Base-by-base conservation (phyloP, 2,888 invertebrate species). In the Aleiodes testaceus region DNA sequence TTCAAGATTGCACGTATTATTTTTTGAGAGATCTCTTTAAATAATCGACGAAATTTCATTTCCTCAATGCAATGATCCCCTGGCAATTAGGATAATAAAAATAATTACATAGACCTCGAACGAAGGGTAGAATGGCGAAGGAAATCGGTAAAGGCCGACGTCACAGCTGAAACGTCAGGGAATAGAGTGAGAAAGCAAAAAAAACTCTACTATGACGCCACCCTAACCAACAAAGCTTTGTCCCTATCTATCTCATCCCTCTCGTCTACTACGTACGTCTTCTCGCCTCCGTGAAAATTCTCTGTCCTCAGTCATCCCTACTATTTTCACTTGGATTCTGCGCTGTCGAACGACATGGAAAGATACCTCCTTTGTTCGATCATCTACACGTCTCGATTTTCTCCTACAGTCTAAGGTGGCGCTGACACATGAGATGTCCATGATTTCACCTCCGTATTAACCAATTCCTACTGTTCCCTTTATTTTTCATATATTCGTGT, bases 261-360 rank as follows among this genome's bases (percentile, higher is more conserved):
- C 53, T 50, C 4, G 53, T 53, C 53, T 53, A 53, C 53, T 5
- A 7, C 59, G 44, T n/a, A 20, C 30, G 20, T 47, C 61, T 7
- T 36, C 36, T 26, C 16, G 26, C 22, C 36, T 50, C 22, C 14
- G 22, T 30, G 47, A 49, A 65, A 65, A 20, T 47, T 14, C 22
- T 26, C 63, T 11, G 20, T 64, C 52, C 36, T 36, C 36, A 36
- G 50, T 52, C 26, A 69, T 63, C 63, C 50, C 61, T 42, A 42
- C 30, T 42, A 59, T 16, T 59, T 20, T 26, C 30, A 55, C 11
- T 20, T 20, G 61, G 72, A 76, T 72, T 74, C 76, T 77, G 79
- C 77, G 79, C 80, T 75, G 78, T 80, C 78, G 79, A 11, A 36
- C 75, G 77, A 69, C 76, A 74, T 74, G 72, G 30, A 59, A 45